phyloP scores from a whole-genome alignment of 2,797 vertebrate genomes.

The Eulemur rubriventer region DNA sequence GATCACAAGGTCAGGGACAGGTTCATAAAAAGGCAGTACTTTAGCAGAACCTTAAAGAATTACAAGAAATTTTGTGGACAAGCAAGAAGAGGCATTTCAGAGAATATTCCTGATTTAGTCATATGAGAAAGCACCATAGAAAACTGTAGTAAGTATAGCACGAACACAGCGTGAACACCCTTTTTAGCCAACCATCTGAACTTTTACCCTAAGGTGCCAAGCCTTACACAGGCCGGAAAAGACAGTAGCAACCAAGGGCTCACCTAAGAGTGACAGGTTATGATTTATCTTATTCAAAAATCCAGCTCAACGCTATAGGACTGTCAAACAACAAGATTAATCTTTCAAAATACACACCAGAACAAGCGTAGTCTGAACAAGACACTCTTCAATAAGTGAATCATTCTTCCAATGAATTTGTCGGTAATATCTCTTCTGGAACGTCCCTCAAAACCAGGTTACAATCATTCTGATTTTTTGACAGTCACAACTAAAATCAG shows the following conservation, averaged over 20 bases:
- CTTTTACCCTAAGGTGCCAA: not conserved
- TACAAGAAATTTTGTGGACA: not conserved
- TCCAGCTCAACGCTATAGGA: not conserved
- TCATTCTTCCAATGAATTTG: conserved; percentile 5
- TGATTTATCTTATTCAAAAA: conserved; percentile 24
- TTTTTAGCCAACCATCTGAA: not conserved
- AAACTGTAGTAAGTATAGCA: not conserved
- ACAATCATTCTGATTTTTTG: conserved; percentile 9
- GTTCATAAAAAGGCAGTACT: not conserved
- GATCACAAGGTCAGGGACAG: not conserved
- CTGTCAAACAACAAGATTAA: not conserved
- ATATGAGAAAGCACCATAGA: not conserved
- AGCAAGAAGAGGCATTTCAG: not conserved
- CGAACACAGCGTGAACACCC: not conserved
- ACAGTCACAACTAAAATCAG: conserved; percentile 24
- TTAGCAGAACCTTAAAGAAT: not conserved
- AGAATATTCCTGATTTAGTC: not conserved
- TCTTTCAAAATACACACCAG: conserved; percentile 32
- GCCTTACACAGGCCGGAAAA: not conserved
- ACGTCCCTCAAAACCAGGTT: not conserved
- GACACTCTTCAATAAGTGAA: not conserved
- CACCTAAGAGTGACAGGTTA: not conserved
- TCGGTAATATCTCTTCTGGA: not conserved
- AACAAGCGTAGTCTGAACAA: not conserved
- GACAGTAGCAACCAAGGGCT: not conserved